These are phyloP conservation scores for Paratrypauchen microcephalus DNA, from an alignment of 2,797 vertebrate genomes.

Conservation along the genomic window DNA sequence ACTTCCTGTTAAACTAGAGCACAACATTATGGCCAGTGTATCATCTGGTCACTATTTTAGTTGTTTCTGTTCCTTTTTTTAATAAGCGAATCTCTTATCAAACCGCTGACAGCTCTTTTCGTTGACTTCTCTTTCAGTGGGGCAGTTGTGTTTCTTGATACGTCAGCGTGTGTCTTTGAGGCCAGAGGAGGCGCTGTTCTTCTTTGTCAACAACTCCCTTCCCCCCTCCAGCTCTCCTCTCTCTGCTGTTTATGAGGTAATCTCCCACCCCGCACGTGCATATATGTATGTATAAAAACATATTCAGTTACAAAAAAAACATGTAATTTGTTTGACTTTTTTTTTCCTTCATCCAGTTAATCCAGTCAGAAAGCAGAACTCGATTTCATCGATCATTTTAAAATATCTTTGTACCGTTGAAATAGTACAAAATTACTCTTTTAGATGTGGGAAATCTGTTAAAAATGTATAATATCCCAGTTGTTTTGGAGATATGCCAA, in stretches of 20 bases:
- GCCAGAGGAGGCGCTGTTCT: constrained; percentile 96
- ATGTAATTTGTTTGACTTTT: too few relatives aligned
- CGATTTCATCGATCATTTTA: too few relatives aligned
- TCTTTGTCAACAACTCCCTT: constrained; percentile 97
- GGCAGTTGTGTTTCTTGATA: constrained; percentile 96
- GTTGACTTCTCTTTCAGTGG: constrained; percentile 74
- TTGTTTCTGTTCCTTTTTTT: constrained; percentile 9
- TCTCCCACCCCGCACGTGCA: background rate
- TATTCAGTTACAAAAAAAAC: too few relatives aligned
- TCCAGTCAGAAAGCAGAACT: too few relatives aligned
- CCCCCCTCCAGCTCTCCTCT: constrained; percentile 96
- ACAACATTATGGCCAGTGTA: background rate
- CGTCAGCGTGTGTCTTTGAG: constrained; percentile 94
- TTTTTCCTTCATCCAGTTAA: too few relatives aligned
- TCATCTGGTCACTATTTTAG: background rate
- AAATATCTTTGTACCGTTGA: too few relatives aligned
- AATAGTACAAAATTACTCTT: too few relatives aligned
- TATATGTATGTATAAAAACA: too few relatives aligned
- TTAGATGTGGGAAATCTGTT: too few relatives aligned
- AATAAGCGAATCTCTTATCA: background rate
- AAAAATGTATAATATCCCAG: too few relatives aligned
- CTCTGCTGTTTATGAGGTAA: constrained; percentile 94
- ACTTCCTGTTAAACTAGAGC: background rate
- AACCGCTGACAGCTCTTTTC: background rate
- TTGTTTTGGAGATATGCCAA: too few relatives aligned